These are phyloP conservation scores for Drosophila monieri DNA, from an alignment of 2,888 invertebrate species.

Conservation along the genomic window DNA sequence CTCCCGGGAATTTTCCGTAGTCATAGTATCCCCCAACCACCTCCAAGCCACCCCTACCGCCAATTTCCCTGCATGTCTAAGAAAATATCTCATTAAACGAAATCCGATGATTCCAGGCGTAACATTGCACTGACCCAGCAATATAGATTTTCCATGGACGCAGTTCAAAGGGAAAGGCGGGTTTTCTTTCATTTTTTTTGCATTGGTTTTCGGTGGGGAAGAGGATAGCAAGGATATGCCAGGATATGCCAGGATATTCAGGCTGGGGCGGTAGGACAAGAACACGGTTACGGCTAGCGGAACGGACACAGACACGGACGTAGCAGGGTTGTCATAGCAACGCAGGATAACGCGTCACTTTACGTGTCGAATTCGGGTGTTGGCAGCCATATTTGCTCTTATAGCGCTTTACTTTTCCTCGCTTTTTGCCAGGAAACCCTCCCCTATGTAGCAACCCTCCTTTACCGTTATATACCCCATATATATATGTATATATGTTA, in stretches of 20 bases:
- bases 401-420: slow-evolving; percentile 78
- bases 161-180: slow-evolving; percentile 9
- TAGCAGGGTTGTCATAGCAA: slow-evolving; percentile 82
- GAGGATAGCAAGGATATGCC: neutral
- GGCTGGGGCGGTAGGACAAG: neutral
- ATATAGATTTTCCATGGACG: slow-evolving; percentile 2
- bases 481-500: too few species aligned
- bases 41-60: too few species aligned
- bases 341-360: slow-evolving; percentile 82
- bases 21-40: neutral
- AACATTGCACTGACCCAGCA: slow-evolving; percentile 70
- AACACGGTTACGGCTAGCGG: neutral
- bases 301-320: neutral
- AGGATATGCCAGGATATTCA: neutral
- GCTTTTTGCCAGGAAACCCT: slow-evolving; percentile 53
- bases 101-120: slow-evolving; percentile 67
- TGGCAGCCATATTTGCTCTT: slow-evolving; percentile 84
- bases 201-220: neutral
- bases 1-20: slow-evolving; percentile 13
- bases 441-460: slow-evolving; percentile 21
- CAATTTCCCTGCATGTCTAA: neutral
- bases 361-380: slow-evolving; percentile 84
- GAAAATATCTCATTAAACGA: slow-evolving; percentile 74
- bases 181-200: slow-evolving; percentile 14
- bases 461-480: neutral